These are phyloP conservation scores for Stichopus chloronotus DNA, from an alignment of 35 echinoderm and acorn worm species.

Conservation along the genomic window DNA sequence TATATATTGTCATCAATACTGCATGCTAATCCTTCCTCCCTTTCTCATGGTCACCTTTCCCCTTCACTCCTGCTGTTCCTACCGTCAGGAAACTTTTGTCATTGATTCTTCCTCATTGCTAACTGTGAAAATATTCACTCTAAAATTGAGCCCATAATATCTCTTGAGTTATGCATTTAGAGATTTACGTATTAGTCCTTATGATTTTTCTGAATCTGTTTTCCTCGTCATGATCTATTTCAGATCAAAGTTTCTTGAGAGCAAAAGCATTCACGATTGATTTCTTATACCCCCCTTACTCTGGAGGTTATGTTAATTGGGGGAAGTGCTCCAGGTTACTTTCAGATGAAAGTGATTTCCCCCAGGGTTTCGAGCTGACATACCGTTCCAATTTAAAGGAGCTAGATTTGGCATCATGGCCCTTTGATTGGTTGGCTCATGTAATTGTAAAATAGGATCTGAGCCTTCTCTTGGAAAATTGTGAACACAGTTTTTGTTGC, in stretches of 20 bases:
- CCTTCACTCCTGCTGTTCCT: no score
- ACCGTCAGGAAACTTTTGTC: no score
- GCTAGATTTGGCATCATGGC: background rate
- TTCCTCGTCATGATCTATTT: conserved; percentile 34
- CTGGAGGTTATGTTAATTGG: conserved; percentile 48
- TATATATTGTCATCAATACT: no score
- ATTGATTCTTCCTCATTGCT: no score
- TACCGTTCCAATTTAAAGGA: background rate
- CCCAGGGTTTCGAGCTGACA: background rate
- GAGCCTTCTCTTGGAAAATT: background rate
- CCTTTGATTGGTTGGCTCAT: conserved; percentile 3
- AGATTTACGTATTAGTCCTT: background rate
- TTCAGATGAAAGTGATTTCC: conserved; percentile 31
- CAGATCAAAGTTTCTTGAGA: conserved; percentile 15
- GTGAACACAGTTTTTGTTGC: background rate
- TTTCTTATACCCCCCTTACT: conserved; percentile 2
- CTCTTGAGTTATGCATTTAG: background rate
- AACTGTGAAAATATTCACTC: no score
- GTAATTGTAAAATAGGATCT: background rate
- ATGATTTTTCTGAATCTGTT: conserved; percentile 11
- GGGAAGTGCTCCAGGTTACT: conserved; percentile 26
- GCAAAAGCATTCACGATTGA: conserved; percentile 7
- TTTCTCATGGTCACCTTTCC: no score
- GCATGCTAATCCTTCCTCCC: no score
- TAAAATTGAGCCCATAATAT: no score